A percentile compares a stretch with the other conserved stretches of the same genome.
These are phyloP conservation scores for Malurus cyaneus DNA, from an alignment of 2,113 vertebrate species.

Conservation along the genomic window DNA sequence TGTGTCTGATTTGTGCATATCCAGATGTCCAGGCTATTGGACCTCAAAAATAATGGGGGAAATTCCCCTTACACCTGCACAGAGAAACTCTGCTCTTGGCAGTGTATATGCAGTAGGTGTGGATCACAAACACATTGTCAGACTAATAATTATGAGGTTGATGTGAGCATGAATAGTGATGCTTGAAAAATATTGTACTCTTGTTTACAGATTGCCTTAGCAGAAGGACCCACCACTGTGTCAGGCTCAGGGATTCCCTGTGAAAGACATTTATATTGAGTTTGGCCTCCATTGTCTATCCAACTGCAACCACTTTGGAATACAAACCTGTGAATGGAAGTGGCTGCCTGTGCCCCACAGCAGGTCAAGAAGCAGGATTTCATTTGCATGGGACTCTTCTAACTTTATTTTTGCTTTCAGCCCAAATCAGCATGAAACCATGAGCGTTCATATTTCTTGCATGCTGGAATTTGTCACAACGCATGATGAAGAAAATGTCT, in stretches of 20 bases:
- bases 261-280: neutral
- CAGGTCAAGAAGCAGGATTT: neutral
- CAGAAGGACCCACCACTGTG: neutral
- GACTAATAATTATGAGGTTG: neutral
- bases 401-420: neutral
- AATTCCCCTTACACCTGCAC: rapidly evolving
- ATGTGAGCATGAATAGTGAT: too few species aligned
- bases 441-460: neutral
- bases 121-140: neutral
- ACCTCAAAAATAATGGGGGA: neutral
- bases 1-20: neutral
- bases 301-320: neutral
- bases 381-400: neutral
- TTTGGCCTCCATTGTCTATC: neutral
- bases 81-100: neutral
- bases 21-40: neutral
- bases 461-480: neutral
- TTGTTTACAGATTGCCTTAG: neutral
- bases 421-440: neutral
- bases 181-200: neutral
- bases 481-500: neutral
- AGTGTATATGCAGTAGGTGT: neutral
- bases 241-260: neutral
- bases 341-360: neutral
- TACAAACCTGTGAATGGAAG: neutral